Evolutionary conservation across 92 coral and sea anemone species (phyloP), one percentile per base, ranked within the genome.

Genomic region (Porites evermanni): DNA sequence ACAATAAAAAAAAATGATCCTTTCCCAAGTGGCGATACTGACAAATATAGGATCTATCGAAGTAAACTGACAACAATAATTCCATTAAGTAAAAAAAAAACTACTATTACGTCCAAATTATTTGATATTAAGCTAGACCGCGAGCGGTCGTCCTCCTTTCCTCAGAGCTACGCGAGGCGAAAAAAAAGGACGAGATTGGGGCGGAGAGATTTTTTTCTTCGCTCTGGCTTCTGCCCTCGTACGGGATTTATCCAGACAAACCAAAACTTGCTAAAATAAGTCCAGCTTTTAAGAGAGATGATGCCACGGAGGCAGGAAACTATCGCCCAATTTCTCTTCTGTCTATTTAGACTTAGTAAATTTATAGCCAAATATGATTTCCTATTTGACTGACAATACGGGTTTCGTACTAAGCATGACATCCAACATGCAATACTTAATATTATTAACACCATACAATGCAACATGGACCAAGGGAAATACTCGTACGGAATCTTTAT

Each of bases 191-290:
- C 32, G 32, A 29, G 32, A 29, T 29, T 29, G 32, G 32, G 32
- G 3, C 0, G 32, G 32, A 29, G 32, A 29, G 3, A 29, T 29
- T 29, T 29, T 29, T 2, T 29, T 29, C 32, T 1, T 29, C 32
- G 32, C 32, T 29, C 32, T 2, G 32, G 32, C 32, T 29, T 29
- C 32, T 29, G 32, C 32, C 32, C 58, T 11, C 58, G 53, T 53
- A 8, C 65, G 84, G 89, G 6, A 24, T 53, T n/a, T 78, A 67
- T 52, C 90, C 90, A 17, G 13, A 70, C 12, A 87, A 87, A 67
- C 84, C 86, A 16, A 91, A 87, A 78, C 50, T 75, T 75, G 67
- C 81, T 13, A 91, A 90, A 64, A 79, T 75, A n/a, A 74, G 78
- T 66, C 89, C 82, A 54, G 77, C 84, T 72, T 83, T 73, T 83